Evolutionary conservation across 1,140 invertebrate species (phyloP).

Genomic region (Drosophila chauvacae): DNA sequence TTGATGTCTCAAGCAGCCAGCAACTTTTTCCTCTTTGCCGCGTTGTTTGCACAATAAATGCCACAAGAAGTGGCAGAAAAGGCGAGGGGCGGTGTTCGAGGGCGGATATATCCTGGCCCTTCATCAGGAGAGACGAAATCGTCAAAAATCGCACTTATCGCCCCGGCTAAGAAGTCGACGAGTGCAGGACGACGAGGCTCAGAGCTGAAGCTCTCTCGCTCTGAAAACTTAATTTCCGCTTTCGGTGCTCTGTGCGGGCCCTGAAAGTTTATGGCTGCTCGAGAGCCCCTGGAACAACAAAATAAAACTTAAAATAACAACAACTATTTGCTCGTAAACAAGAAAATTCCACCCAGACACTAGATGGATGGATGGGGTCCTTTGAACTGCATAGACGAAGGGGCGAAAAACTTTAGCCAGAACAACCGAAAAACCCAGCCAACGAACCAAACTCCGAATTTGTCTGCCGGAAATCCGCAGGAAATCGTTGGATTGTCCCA

Average conservation of each 20-base stretch:
- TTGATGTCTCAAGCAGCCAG: constrained; percentile 65
- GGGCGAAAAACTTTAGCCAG: constrained; percentile 60
- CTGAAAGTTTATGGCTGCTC: constrained; percentile 69
- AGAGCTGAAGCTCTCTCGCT: constrained; percentile 25
- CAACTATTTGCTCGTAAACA: constrained; percentile 82
- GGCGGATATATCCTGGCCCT: constrained; percentile 33
- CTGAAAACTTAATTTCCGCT: constrained; percentile 80
- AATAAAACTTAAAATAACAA: constrained; percentile 83
- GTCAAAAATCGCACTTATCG: constrained; percentile 82
- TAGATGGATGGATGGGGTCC: constrained; percentile 36
- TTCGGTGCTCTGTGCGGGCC: constrained; percentile 31
- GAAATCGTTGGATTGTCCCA: constrained; percentile 76
- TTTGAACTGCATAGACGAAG: constrained; percentile 20
- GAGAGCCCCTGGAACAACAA: constrained; percentile 75
- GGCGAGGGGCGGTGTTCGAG: not conserved
- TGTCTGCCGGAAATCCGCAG: constrained; percentile 79
- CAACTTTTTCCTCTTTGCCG: constrained; percentile 51
- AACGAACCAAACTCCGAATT: constrained; percentile 73
- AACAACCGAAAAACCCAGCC: constrained; percentile 26
- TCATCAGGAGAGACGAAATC: constrained; percentile 71
- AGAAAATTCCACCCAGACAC: constrained; percentile 77
- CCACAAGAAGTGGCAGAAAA: constrained; percentile 46
- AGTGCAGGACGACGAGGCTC: constrained; percentile 11
- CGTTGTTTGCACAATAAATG: constrained; percentile 62
- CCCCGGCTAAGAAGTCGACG: constrained; percentile 57